Evolutionary conservation across 1,140 invertebrate genomes (phyloP).

Genomic region (Drosophila melanica): DNA sequence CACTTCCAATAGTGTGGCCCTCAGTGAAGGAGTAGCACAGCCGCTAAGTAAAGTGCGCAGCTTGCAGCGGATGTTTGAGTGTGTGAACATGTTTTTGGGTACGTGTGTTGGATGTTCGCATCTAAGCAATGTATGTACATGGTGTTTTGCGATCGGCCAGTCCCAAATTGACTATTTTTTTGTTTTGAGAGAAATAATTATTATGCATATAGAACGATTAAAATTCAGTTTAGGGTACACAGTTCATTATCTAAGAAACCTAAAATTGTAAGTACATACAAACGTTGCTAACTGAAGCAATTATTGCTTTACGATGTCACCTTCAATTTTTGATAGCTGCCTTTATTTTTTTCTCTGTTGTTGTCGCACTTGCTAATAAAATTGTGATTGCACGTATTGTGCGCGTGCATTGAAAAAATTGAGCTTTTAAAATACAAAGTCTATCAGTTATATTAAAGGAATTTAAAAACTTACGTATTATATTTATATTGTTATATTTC

Average conservation of each 20-base stretch:
- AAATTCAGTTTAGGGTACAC: background rate
- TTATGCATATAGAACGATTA: no score
- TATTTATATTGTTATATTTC: slow-evolving; percentile 59
- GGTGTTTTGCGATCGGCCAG: no score
- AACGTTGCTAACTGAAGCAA: background rate
- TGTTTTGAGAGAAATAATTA: no score
- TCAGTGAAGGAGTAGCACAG: no score
- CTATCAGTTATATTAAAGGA: slow-evolving; percentile 23
- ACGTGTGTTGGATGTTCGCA: no score
- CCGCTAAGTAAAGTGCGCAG: no score
- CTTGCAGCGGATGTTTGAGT: no score
- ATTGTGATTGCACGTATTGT: slow-evolving; percentile 68
- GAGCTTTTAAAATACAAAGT: slow-evolving; percentile 38
- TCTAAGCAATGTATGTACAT: no score
- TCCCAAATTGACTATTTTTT: no score
- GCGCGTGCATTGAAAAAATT: slow-evolving; percentile 55
- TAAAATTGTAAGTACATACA: background rate
- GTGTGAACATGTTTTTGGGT: no score
- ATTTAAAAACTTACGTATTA: slow-evolving; percentile 40
- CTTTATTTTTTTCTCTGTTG: slow-evolving; percentile 34
- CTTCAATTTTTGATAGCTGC: slow-evolving; percentile 55
- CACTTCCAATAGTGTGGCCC: no score
- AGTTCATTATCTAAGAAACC: background rate
- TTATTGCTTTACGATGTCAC: slow-evolving; percentile 46
- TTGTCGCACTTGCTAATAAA: slow-evolving; percentile 62